Percentiles rank a stretch among this genome's conserved stretches.
Evolutionary conservation across 1,140 invertebrate species (phyloP).

Genomic region (Bicyclus anynana): DNA sequence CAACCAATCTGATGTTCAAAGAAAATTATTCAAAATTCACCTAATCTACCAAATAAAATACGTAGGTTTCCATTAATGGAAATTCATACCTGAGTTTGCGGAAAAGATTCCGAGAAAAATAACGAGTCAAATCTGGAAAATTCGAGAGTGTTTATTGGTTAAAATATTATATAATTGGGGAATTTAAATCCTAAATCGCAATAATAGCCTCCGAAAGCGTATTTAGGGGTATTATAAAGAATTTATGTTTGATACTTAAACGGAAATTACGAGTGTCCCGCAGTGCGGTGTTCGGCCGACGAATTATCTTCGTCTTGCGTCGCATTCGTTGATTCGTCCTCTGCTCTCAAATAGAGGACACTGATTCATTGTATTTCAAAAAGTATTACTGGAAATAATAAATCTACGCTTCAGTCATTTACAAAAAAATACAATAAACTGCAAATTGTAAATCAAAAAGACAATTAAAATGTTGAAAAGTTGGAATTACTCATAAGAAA

Average conservation of each 20-base stretch:
- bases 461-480: no score
- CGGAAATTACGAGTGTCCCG: slow-evolving; percentile 45
- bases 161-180: slow-evolving; percentile 43
- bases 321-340: slow-evolving; percentile 46
- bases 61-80: not conserved
- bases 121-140: slow-evolving; percentile 15
- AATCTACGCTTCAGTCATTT: no score
- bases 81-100: slow-evolving; percentile 8
- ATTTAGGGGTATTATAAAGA: slow-evolving; percentile 34
- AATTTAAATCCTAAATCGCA: slow-evolving; percentile 40
- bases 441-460: no score
- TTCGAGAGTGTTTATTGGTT: slow-evolving; percentile 18
- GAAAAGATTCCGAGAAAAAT: slow-evolving; percentile 13
- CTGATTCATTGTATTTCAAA: no score
- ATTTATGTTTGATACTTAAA: slow-evolving; percentile 26
- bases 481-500: no score
- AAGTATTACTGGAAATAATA: no score
- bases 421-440: no score
- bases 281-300: slow-evolving; percentile 46
- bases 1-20: not conserved
- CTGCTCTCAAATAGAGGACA: no score
- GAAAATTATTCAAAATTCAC: not conserved
- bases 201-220: slow-evolving; percentile 39
- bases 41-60: not conserved
- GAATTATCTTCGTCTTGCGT: slow-evolving; percentile 51